Percentiles rank a stretch among this genome's conserved stretches.
Evolutionary conservation across 2,113 vertebrate genomes (phyloP).

Genomic region (Xenopus laevis): DNA sequence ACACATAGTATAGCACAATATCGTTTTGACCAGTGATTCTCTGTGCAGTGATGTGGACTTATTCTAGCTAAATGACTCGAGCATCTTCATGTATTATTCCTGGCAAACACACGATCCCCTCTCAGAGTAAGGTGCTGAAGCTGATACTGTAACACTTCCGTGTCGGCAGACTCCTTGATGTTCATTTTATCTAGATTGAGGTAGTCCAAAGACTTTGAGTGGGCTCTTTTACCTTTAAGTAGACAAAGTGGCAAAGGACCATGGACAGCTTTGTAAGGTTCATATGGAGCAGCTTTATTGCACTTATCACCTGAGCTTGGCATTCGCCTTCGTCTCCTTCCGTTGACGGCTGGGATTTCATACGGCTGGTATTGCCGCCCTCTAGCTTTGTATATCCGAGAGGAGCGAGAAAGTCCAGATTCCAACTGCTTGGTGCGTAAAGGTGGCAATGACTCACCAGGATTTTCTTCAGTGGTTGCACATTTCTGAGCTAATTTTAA

Average conservation of each 20-base stretch:
- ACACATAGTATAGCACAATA: neutral
- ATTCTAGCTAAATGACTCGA: neutral
- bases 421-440: constrained; percentile 75
- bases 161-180: constrained; percentile 88
- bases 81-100: constrained; percentile 80
- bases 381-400: constrained; percentile 80
- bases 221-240: constrained; percentile 83
- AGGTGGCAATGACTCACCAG: constrained; percentile 63
- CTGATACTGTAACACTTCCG: constrained; percentile 89
- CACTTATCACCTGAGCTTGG: constrained; percentile 90
- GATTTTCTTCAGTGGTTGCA: constrained; percentile 69
- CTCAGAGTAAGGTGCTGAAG: constrained; percentile 90
- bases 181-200: constrained; percentile 96
- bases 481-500: constrained; percentile 86
- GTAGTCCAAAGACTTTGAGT: constrained; percentile 96
- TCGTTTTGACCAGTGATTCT: neutral
- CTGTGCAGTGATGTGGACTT: constrained; percentile 1
- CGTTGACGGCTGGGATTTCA: constrained; percentile 84
- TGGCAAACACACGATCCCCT: constrained; percentile 82
- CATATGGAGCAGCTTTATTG: constrained; percentile 71
- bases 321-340: constrained; percentile 81
- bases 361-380: constrained; percentile 91
- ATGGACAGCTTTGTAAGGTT: constrained; percentile 75
- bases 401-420: constrained; percentile 72
- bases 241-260: constrained; percentile 85